Evolutionary conservation across 2,888 invertebrate genomes (phyloP).

Genomic region (Parochlus steinenii): DNA sequence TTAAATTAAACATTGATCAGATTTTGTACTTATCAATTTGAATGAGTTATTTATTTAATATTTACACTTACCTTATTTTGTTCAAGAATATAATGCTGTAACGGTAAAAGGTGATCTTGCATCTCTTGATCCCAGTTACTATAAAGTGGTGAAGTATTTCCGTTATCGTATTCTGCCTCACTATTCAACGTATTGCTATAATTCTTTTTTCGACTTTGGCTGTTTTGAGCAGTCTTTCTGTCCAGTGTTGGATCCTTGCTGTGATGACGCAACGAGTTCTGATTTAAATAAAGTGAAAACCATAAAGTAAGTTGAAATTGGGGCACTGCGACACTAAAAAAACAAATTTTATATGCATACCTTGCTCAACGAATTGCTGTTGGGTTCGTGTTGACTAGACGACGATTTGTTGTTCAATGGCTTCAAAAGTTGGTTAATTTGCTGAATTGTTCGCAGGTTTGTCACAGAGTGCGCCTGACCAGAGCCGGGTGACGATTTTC

Average conservation of each 20-base stretch:
- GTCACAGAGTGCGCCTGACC: conserved; percentile 6
- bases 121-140: conserved; percentile 54
- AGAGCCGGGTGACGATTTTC: conserved; percentile 13
- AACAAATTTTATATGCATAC: too few species aligned
- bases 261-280: conserved; percentile 12
- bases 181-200: conserved; percentile 20
- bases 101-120: conserved; percentile 60
- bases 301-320: too few species aligned
- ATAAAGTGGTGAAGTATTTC: conserved; percentile 45
- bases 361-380: conserved; percentile 19
- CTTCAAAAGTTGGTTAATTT: conserved; percentile 15
- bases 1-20: conserved; percentile 1
- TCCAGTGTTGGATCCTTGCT: conserved; percentile 15
- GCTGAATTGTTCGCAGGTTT: conserved; percentile 13
- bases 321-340: too few species aligned
- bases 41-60: conserved; percentile 49
- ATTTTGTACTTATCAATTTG: background rate
- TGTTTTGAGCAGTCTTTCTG: conserved; percentile 14
- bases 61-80: conserved; percentile 55
- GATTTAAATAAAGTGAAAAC: too few species aligned
- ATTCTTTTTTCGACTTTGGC: conserved; percentile 12
- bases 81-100: conserved; percentile 77
- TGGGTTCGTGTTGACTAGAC: conserved; percentile 19
- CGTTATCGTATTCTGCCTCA: conserved; percentile 40
- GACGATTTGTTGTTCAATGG: conserved; percentile 13